Conservation (phyloP, 2,797 vertebrate species). For the Zalophus californianus region DNA sequence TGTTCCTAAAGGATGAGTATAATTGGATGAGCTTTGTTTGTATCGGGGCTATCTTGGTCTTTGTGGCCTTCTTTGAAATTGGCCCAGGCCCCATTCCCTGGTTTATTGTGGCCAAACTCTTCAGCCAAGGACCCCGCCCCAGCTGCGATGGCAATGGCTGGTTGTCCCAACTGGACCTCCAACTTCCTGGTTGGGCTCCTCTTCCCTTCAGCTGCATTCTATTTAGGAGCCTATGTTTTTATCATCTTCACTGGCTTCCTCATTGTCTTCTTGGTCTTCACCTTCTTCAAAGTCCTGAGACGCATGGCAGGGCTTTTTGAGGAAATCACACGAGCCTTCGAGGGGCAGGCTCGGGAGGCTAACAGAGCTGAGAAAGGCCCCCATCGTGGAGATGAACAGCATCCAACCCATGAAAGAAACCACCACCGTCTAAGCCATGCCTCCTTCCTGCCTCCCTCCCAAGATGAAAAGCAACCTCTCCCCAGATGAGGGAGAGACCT, state of each 20-base stretch:
- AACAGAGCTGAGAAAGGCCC: conserved; percentile 53
- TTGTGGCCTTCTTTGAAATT: conserved; percentile 97
- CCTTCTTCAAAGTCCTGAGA: too few species aligned
- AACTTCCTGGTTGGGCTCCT: conserved; percentile 95
- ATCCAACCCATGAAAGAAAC: conserved; percentile 75
- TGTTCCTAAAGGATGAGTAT: conserved; percentile 91
- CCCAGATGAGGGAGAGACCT: conserved; percentile 66
- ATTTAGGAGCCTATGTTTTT: conserved; percentile 93
- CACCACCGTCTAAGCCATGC: conserved; percentile 18
- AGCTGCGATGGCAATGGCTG: conserved; percentile 94
- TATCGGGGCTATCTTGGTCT: conserved; percentile 93
- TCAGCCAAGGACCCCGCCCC: conserved; percentile 96
- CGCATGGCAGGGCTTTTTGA: too few species aligned
- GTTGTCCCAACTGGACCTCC: conserved; percentile 97
- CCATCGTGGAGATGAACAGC: conserved; percentile 84
- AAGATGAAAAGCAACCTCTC: conserved; percentile 61
- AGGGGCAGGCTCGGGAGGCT: too few species aligned
- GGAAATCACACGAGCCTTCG: too few species aligned
- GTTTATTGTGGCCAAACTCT: conserved; percentile 98
- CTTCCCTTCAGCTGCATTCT: conserved; percentile 91
- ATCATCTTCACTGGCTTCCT: conserved; percentile 92
- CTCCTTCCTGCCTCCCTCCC: conserved; percentile 71
- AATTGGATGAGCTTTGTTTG: conserved; percentile 91
- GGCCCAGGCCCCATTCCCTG: conserved; percentile 98
- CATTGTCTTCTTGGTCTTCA: too few species aligned